Base-by-base conservation (phyloP, 1,140 invertebrate species). In the Drosophila azteca region DNA sequence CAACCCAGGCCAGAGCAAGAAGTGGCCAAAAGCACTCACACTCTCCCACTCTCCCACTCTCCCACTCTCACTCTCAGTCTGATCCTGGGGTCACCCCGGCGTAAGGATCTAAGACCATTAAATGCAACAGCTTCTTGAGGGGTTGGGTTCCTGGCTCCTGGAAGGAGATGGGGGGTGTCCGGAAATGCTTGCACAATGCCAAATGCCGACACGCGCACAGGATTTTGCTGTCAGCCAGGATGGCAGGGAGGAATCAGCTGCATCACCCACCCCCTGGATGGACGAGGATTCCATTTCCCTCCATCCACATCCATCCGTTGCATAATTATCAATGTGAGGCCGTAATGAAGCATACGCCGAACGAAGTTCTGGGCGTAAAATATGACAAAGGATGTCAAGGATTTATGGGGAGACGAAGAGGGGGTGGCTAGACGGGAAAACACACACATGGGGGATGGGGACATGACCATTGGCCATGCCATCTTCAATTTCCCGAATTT, bases 141-240 rank as follows among this genome's bases (percentile, higher is more conserved):
- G 78, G 65, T 64, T 59, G 66, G 52, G 46, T 51, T 52, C 45
- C 48, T 55, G 11, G 31, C n/a, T 26, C 24, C 24, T 24, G 22
- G 22, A 24, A 24, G 22, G 22, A 2, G 22, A 24, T 4, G 2
- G 24, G 44, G 52, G 51, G 49, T 45, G 24, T 52, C 58, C 77
- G 83, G 83, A 88, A 88, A 74, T 82, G 76, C 71, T 82, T 83
- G 83, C 79, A 88, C 75, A 88, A 88, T 82, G 81, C 71, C 78
- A 62, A 88, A 88, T 88, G 83, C 79, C 79, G 83, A 88, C 83
- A 88, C 83, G 83, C 83, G 83, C 65, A 39, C 53, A 67, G 76
- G 83, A 88, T 88, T 88, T 88, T 35, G 64, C 79, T 83, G 78
- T 79, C 69, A 76, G 65, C 67, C 66, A 55, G 61, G 54, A 66